Evolutionary conservation across 2,797 vertebrate species (phyloP), one percentile per base, ranked within the genome.

Genomic region (Takifugu rubripes): DNA sequence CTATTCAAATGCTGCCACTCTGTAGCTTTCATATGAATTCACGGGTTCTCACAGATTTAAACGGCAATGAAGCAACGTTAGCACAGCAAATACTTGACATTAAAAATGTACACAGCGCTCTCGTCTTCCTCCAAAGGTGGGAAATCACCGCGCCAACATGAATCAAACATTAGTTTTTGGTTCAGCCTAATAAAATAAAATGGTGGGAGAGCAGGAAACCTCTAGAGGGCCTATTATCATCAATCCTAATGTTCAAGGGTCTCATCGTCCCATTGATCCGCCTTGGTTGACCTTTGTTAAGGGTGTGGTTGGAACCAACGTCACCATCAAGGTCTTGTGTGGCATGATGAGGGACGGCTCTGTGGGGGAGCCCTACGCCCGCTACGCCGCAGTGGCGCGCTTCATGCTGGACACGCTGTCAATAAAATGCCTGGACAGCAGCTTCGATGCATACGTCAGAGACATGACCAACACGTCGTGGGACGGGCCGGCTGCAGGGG

Each of bases 271-370:
- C 9, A 4, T 17, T 51, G 8, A 17, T 27, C 3, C 40, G 15
- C 57, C 3, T 54, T 3, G 0, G 7, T 3, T 44, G 27, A 12
- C 4, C 44, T n/a, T 46, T 46, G n/a, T 21, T 46, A 21, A 92
- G 89, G 83, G 86, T 2, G 63, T 57, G 5, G 25, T 52, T 25
- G 88, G 83, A 44, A 86, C 82, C 33, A 88, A 92, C 68, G 70
- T 92, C 60, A 92, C 90, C 44, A 88, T 88, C 59, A 77, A 88
- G 60, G 81, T 89, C 40, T 71, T 91, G 50, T 91, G 89, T 52
- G 52, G 54, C 0, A 50, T 91, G 56, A 91, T 92, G 91, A 33
- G 25, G 0, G 79, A 87, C 54, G 8, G 64, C 6, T 87, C 81
- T 0, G 66, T 90, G 43, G 85, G 83, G 21, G 75, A 78, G 0